Base-by-base conservation (phyloP, 2,888 invertebrate species). In the Cryptophagus acutangulus region DNA sequence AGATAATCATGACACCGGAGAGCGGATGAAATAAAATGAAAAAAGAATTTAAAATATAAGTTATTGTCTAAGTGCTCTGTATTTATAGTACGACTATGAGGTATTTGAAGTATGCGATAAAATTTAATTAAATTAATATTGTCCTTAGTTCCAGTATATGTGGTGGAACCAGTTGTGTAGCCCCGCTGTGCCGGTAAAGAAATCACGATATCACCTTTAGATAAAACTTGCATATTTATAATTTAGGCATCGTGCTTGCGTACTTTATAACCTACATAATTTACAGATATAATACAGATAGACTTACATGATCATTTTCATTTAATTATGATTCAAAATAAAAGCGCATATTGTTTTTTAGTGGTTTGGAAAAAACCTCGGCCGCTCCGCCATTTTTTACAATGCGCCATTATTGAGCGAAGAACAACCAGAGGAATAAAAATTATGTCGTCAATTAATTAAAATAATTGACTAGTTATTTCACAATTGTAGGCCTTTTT, bases 101-200 rank as follows among this genome's bases (percentile, higher is more conserved):
- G 52, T 57, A 65, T 65, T 59, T 59, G 49, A 63, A 57, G 59
- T 60, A 66, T 65, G 65, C 65, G 61, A 65, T 65, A 65, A 65
- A 65, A 65, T 66, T 65, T 65, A 66, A 66, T 66, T 66, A 64
- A 66, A 66, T 64, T 65, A 66, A 65, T 66, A 65, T 59, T 59
- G 58, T 51, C 55, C 58, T 53, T 50, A 49, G 26, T 3, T 26
- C 26, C 26, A 45, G 46, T 40, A 48, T 51, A 51, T n/a, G 50
- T 49, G 45, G 48, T 52, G 45, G 56, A 59, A 58, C 61, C 57
- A 61, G 61, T 58, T 54, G 31, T 31, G 31, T 50, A 57, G 54
- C 54, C 58, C 63, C 56, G 62, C 61, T 57, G 63, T 45, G 61
- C 43, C 45, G 49, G 46, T 54, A 38, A 50, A 51, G 58, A 53